A percentile compares a stretch with the other conserved stretches of the same genome.
These are phyloP conservation scores for Ageneiosus marmoratus DNA, from an alignment of 2,113 vertebrate species.

Conservation along the genomic window DNA sequence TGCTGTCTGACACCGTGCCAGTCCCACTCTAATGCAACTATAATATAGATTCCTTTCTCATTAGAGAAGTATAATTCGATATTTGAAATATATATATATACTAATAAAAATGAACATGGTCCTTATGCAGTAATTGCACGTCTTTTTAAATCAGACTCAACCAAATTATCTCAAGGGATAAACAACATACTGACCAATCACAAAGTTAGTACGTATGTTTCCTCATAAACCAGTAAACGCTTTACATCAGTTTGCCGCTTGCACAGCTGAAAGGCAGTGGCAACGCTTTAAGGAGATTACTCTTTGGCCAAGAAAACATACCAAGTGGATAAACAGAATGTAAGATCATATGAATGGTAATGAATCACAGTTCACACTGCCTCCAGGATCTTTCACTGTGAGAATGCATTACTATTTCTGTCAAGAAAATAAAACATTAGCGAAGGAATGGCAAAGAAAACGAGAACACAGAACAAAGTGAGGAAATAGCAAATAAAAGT, in stretches of 20 bases:
- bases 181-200: slow-evolving; percentile 8
- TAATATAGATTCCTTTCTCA: slow-evolving; percentile 4
- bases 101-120: slow-evolving; percentile 1
- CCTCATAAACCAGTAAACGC: slow-evolving; percentile 17
- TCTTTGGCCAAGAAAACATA: slow-evolving; percentile 68
- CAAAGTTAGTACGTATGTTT: background rate
- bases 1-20: background rate
- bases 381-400: background rate
- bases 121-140: background rate
- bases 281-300: slow-evolving; percentile 43
- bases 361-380: slow-evolving; percentile 14
- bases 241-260: slow-evolving; percentile 21
- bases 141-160: background rate
- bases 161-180: background rate
- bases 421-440: slow-evolving; percentile 35
- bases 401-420: background rate
- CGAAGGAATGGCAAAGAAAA: no score
- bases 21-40: slow-evolving; percentile 1
- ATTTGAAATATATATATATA: background rate
- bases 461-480: background rate
- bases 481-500: slow-evolving; percentile 18
- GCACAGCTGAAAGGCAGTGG: slow-evolving; percentile 55
- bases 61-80: background rate
- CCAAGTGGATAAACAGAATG: slow-evolving; percentile 30
- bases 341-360: slow-evolving; percentile 14